These are phyloP conservation scores for Leucoma salicis DNA, from an alignment of 2,888 invertebrate genomes.

Conservation along the genomic window DNA sequence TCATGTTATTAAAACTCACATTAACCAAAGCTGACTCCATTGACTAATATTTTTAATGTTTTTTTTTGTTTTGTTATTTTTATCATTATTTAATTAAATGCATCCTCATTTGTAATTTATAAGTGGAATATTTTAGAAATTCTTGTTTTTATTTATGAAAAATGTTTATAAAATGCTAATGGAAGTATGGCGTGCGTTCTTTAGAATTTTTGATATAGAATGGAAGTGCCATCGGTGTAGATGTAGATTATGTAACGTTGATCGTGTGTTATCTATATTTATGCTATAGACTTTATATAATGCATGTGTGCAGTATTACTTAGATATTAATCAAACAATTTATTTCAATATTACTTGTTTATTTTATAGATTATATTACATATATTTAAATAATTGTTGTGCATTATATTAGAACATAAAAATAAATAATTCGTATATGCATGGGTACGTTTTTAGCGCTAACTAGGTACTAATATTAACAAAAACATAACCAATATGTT, in stretches of 20 bases:
- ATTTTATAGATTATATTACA: conserved; percentile 31
- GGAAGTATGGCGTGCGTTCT: conserved; percentile 21
- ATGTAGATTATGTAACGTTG: conserved; percentile 30
- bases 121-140: background rate
- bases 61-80: too few species aligned
- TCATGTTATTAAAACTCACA: conserved; percentile 11
- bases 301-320: conserved; percentile 75
- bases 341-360: conserved; percentile 47
- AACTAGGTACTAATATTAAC: conserved; percentile 19
- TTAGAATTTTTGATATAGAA: conserved; percentile 33
- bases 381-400: conserved; percentile 20
- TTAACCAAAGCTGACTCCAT: conserved; percentile 57
- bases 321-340: conserved; percentile 43
- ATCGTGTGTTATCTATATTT: conserved; percentile 61
- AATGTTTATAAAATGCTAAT: conserved; percentile 17
- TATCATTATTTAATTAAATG: conserved; percentile 30
- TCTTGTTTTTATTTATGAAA: conserved; percentile 6
- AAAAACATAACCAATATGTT: conserved; percentile 14
- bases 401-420: conserved; percentile 26
- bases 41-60: conserved; percentile 46
- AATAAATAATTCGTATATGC: conserved; percentile 22
- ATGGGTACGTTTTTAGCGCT: conserved; percentile 30
- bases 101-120: conserved; percentile 25
- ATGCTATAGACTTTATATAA: conserved; percentile 58
- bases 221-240: conserved; percentile 45